These are phyloP conservation scores for Aurelia aurita complex sp. Pacific DNA, from an alignment of 30 jellyfish, hydroid and myxozoan species.

Conservation along the genomic window DNA sequence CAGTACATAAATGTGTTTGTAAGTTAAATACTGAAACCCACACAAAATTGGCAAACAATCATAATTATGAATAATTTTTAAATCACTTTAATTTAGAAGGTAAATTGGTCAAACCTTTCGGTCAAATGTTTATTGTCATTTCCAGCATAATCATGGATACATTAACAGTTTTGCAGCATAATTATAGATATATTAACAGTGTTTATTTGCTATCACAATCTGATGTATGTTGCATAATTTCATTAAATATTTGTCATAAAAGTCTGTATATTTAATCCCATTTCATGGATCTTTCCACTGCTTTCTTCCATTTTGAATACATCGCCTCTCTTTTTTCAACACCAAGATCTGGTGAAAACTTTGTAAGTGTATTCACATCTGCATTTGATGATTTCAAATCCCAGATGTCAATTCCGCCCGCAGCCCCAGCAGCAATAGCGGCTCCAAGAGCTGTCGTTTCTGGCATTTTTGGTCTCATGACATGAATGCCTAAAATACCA, in stretches of 20 bases:
- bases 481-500: slow-evolving; percentile 77
- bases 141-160: too few relatives aligned
- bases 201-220: background rate
- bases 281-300: slow-evolving; percentile 58
- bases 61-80: too few relatives aligned
- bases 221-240: too few relatives aligned
- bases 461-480: slow-evolving; percentile 83
- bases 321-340: slow-evolving; percentile 57
- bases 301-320: slow-evolving; percentile 82
- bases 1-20: too few relatives aligned
- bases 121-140: too few relatives aligned
- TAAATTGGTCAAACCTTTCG: too few relatives aligned
- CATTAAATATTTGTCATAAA: too few relatives aligned
- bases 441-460: slow-evolving; percentile 97
- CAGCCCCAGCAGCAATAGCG: slow-evolving; percentile 93
- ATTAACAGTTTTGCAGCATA: too few relatives aligned
- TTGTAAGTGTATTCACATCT: background rate
- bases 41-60: too few relatives aligned
- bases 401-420: slow-evolving; percentile 83
- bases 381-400: background rate
- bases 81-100: too few relatives aligned
- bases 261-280: slow-evolving; percentile 9
- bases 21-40: too few relatives aligned
- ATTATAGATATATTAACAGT: background rate
- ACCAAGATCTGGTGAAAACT: slow-evolving; percentile 20